Base-by-base conservation (phyloP, 2,113 vertebrate species). In the Ailuropoda melanoleuca region DNA sequence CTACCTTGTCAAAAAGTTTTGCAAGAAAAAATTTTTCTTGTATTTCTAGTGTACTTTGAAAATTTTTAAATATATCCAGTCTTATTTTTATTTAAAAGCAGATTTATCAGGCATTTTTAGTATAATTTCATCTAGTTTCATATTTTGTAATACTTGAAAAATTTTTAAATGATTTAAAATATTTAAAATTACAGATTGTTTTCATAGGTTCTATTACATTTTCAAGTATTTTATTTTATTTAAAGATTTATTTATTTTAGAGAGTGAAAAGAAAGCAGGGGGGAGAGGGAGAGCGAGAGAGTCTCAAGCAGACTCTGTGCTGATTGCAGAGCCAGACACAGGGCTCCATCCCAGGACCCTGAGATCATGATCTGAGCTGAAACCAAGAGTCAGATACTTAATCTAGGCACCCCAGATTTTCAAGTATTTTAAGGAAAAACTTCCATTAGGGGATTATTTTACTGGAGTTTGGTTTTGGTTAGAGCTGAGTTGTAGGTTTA, bases 31-130 rank as follows among this genome's bases (percentile, higher is more conserved):
- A 48, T 26, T 53, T 60, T 11, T 11, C 17, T 92, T 72, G 11
- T 53, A 46, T 29, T 91, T 93, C 66, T 50, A 87, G 34, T 34
- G 3, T 46, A 86, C 17, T 89, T 88, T 95, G 77, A 86, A 70
- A 96, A 19, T 58, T 6, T 58, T 55, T 26, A 48, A 66, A 39
- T 60, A 93, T 83, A 56, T 2, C 18, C 6, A 64, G 53, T 66
- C 13, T 43, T 64, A 37, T 53, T 97, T 96, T 93, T 74, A 90
- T 72, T 86, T 92, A 58, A 92, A 74, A 95, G 29, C 53, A 70
- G 4, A 94, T 66, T 83, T 80, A n/a, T 77, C 4, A 66, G 24
- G 11, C 95, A 43, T 93, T 66, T 62, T 62, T 87, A 86, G 50
- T 55, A 31, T 77, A 34, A 10, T 66, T 91, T 91, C 18, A 90